Percentiles rank a stretch among this genome's conserved stretches.
These are phyloP conservation scores for Ischnus inquisitorius DNA, from an alignment of 2,888 invertebrate species.

Conservation along the genomic window DNA sequence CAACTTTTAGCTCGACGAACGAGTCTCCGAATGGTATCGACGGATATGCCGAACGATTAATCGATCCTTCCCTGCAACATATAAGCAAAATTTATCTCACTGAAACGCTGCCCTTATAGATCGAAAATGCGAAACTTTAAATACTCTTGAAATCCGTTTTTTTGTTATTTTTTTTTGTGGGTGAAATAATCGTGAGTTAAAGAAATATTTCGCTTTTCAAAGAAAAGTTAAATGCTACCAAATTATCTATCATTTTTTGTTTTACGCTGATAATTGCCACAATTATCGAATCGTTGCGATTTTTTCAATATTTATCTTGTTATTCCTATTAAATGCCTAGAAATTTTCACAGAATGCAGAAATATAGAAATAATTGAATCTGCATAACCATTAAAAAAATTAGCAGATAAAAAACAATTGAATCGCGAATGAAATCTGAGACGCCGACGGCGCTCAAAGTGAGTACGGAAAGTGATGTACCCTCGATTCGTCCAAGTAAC, in stretches of 20 bases:
- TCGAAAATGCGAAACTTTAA: neutral
- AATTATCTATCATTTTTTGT: too few relatives aligned
- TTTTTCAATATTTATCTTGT: too few relatives aligned
- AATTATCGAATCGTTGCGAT: too few relatives aligned
- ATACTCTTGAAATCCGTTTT: neutral
- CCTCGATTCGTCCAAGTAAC: neutral
- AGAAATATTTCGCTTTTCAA: too few relatives aligned
- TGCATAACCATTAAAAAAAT: too few relatives aligned
- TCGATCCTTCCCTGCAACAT: neutral
- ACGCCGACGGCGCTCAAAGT: neutral
- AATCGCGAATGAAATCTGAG: neutral
- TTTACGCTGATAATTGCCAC: too few relatives aligned
- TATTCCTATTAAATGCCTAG: too few relatives aligned
- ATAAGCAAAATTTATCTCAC: neutral
- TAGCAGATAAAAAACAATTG: neutral
- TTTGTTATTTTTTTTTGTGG: neutral
- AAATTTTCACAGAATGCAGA: too few relatives aligned
- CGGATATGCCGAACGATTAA: conserved; percentile 10
- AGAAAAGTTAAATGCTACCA: too few relatives aligned
- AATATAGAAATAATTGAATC: too few relatives aligned
- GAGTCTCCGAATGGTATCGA: conserved; percentile 12
- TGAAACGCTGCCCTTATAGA: neutral
- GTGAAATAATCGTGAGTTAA: too few relatives aligned
- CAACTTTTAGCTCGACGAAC: conserved; percentile 15
- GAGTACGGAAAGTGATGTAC: neutral